Conservation (phyloP, 2,888 invertebrate species). For the Drosophila paranaensis region DNA sequence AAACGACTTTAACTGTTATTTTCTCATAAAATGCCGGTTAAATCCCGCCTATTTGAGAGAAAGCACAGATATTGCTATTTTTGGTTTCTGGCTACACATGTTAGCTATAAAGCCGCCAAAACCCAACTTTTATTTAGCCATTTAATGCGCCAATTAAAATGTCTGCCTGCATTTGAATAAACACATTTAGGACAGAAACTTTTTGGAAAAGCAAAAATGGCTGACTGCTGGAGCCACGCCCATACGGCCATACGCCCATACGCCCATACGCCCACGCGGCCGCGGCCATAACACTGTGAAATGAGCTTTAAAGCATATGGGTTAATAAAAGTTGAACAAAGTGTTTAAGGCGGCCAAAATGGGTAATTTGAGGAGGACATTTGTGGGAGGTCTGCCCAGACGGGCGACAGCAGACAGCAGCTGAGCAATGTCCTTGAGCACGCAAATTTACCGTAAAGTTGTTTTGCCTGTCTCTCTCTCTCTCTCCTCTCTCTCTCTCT, state of each 20-base stretch:
- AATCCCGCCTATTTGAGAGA: neutral
- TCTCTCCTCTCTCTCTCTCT: too few relatives aligned
- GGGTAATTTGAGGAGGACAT: neutral
- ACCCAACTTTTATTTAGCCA: constrained; percentile 22
- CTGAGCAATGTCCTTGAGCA: constrained; percentile 34
- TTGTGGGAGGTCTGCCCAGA: too few relatives aligned
- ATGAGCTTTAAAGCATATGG: constrained; percentile 42
- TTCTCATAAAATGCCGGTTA: neutral
- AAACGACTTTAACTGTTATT: neutral
- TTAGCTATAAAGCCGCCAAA: constrained; percentile 17
- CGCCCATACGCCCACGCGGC: neutral
- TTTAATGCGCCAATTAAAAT: constrained; percentile 47
- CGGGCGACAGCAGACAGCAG: neutral
- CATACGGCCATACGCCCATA: neutral
- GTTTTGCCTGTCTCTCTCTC: constrained; percentile 26
- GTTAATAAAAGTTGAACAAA: constrained; percentile 36
- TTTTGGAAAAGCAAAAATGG: constrained; percentile 32
- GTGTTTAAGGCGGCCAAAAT: constrained; percentile 20
- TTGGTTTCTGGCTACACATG: constrained; percentile 14
- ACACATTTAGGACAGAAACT: constrained; percentile 39
- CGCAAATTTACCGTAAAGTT: constrained; percentile 52
- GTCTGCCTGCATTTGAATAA: constrained; percentile 25
- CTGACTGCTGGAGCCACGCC: constrained; percentile 11
- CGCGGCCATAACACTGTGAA: neutral
- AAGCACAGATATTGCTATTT: neutral